A percentile compares a stretch with the other conserved stretches of the same genome.
These are phyloP conservation scores for Lomographa bimaculata DNA, from an alignment of 2,888 invertebrate genomes.

Conservation along the genomic window DNA sequence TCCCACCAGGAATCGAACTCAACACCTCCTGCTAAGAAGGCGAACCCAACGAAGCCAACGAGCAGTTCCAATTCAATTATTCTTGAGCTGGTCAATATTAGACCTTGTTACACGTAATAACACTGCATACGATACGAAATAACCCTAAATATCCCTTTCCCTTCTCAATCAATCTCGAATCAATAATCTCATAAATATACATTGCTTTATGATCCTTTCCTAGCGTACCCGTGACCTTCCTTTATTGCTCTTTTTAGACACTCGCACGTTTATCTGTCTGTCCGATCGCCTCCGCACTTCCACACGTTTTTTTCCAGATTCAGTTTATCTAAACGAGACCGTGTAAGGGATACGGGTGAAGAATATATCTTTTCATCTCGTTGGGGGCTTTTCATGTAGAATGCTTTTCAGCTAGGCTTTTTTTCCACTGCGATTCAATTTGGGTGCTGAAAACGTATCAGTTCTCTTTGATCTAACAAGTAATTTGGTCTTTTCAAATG, in stretches of 20 bases:
- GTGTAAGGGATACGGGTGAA: conserved; percentile 11
- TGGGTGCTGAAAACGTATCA: conserved; percentile 1
- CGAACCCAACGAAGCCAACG: no score
- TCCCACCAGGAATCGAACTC: no score
- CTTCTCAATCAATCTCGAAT: conserved; percentile 13
- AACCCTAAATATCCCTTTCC: no score
- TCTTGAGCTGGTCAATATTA: no score
- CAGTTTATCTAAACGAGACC: conserved; percentile 19
- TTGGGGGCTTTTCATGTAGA: conserved; percentile 10
- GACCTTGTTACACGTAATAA: no score
- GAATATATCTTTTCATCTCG: conserved; percentile 20
- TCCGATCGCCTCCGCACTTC: conserved; percentile 18
- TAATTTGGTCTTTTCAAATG: no score
- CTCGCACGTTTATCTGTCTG: conserved; percentile 15
- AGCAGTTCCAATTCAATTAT: no score
- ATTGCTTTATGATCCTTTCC: conserved; percentile 6
- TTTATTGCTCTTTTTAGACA: conserved; percentile 14
- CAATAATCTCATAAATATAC: conserved; percentile 18
- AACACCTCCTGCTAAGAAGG: no score
- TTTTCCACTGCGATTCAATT: conserved; percentile 10
- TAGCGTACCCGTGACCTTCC: conserved; percentile 4
- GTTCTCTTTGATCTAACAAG: no score
- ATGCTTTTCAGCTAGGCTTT: conserved; percentile 7
- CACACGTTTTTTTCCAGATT: conserved; percentile 9
- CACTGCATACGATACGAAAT: no score